A percentile compares a stretch with the other conserved stretches of the same genome.
Conservation (phyloP, 2,797 vertebrate genomes). For the Clarias pachynema region DNA sequence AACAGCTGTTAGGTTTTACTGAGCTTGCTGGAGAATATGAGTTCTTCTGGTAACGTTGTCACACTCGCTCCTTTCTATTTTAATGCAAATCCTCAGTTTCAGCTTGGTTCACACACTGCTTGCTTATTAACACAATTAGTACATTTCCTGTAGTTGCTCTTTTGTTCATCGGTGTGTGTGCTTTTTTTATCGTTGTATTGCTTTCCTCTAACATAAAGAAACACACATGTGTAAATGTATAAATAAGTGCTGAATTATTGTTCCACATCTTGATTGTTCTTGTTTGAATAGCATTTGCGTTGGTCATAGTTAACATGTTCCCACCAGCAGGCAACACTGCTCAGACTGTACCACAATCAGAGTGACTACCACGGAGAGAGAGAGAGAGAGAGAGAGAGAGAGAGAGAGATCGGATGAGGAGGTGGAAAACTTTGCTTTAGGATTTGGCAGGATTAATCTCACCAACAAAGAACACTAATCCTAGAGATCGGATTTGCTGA, state of each 20-base stretch:
- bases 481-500: constrained; percentile 50
- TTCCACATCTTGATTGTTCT: not conserved
- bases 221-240: too few relatives aligned
- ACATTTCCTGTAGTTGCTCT: not conserved
- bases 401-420: not conserved
- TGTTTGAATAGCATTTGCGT: not conserved
- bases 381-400: constrained; percentile 3
- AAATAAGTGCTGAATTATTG: not conserved
- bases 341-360: not conserved
- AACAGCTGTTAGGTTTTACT: too few relatives aligned
- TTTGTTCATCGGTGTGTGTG: not conserved
- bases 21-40: too few relatives aligned
- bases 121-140: not conserved
- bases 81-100: too few relatives aligned
- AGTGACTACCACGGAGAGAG: not conserved
- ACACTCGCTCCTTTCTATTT: too few relatives aligned
- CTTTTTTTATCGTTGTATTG: not conserved
- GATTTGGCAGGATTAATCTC: constrained; percentile 53
- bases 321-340: not conserved
- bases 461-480: constrained; percentile 41
- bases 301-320: not conserved
- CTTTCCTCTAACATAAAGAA: not conserved
- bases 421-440: constrained; percentile 37
- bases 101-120: not conserved
- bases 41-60: too few relatives aligned